These are phyloP conservation scores for Dendroctonus valens DNA, from an alignment of 1,140 invertebrate species.

Conservation along the genomic window DNA sequence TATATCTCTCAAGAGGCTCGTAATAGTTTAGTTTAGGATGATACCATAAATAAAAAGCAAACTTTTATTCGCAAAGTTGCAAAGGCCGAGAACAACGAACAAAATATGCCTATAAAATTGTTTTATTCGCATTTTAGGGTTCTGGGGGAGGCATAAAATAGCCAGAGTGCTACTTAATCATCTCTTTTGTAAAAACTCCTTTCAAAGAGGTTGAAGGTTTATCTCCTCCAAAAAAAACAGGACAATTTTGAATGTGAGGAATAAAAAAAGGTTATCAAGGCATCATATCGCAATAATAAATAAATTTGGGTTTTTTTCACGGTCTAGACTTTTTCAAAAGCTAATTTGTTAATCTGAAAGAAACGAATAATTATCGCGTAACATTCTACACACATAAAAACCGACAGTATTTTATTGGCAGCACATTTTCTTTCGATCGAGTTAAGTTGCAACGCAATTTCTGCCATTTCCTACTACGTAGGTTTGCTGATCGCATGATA, in stretches of 20 bases:
- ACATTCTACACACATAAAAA: no score
- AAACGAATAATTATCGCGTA: neutral
- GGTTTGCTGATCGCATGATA: conserved; percentile 4
- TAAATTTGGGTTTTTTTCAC: no score
- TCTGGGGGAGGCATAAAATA: neutral
- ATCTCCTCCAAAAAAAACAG: neutral
- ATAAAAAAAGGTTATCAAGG: neutral
- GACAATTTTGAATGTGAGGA: neutral
- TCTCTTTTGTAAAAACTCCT: conserved; percentile 1
- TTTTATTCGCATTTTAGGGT: conserved; percentile 11
- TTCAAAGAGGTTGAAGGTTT: neutral
- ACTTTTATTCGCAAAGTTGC: no score
- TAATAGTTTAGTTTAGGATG: no score
- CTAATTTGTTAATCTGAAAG: no score
- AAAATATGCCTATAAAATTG: conserved; percentile 13
- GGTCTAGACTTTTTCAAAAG: no score
- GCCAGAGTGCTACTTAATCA: conserved; percentile 7
- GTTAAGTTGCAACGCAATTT: conserved; percentile 11
- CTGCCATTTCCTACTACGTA: conserved; percentile 18
- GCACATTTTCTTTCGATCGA: conserved; percentile 3
- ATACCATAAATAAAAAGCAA: no score
- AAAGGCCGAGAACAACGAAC: neutral
- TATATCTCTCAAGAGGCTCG: no score
- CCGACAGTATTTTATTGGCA: neutral
- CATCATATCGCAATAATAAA: neutral